phyloP scores from a whole-genome alignment of 2,888 invertebrate genomes.

The Chrysolina americana region DNA sequence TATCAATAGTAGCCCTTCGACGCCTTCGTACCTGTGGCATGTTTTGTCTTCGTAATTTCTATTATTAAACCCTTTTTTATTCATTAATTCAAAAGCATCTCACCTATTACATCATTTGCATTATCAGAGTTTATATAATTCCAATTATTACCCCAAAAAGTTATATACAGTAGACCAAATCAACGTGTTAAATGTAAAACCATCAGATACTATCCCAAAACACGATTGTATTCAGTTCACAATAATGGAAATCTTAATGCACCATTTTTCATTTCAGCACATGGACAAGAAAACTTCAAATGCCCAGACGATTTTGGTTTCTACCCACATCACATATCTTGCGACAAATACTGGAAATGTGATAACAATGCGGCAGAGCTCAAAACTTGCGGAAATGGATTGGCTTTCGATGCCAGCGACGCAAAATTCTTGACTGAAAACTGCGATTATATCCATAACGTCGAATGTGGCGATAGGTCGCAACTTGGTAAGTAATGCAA shows the following conservation, averaged over 20 bases:
- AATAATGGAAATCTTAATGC: no score
- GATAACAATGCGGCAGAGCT: conserved; percentile 90
- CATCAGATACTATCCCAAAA: background rate
- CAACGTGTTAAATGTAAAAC: background rate
- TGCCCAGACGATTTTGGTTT: conserved; percentile 96
- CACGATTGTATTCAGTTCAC: background rate
- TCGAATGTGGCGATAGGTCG: conserved; percentile 90
- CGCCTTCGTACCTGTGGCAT: no score
- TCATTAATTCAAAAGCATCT: no score
- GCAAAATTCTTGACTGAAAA: conserved; percentile 93
- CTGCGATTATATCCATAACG: conserved; percentile 96
- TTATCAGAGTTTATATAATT: no score
- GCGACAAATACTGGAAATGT: conserved; percentile 97
- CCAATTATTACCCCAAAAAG: no score
- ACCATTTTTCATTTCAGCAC: conserved; percentile 71
- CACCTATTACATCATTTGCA: no score
- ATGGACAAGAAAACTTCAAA: conserved; percentile 88
- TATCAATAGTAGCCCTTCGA: no score
- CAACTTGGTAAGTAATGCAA: conserved; percentile 80
- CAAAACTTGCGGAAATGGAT: conserved; percentile 94
- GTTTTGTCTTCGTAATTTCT: no score
- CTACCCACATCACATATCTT: conserved; percentile 90
- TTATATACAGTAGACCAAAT: no score
- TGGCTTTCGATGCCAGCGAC: conserved; percentile 92
- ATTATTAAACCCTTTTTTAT: no score